phyloP scores from a whole-genome alignment of 2,113 vertebrate species.

The Xerus inauris region DNA sequence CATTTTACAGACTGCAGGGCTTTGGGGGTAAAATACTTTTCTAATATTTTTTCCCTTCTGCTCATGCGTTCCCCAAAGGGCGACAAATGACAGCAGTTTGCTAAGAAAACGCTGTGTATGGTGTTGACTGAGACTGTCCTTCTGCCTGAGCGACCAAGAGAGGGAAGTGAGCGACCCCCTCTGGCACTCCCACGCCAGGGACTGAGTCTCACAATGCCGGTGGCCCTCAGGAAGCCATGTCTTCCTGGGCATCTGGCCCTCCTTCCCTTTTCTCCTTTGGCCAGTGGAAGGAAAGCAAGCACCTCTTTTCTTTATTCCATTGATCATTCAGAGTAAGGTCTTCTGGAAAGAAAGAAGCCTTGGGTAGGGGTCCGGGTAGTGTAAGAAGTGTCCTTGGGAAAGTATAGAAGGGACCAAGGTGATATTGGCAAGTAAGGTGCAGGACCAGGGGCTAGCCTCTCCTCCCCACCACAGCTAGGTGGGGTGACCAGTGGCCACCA shows the following conservation, averaged over 20 bases:
- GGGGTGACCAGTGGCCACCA: background rate
- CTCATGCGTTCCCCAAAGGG: constrained; percentile 60
- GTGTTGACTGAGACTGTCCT: constrained; percentile 15
- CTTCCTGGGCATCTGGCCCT: background rate
- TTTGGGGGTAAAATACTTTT: constrained; percentile 69
- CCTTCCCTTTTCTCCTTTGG: background rate
- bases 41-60: constrained; percentile 62
- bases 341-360: background rate
- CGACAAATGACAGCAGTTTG: constrained; percentile 44
- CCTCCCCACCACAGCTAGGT: too few relatives aligned
- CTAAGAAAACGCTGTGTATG: background rate
- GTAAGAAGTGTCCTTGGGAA: background rate
- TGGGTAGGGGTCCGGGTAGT: background rate
- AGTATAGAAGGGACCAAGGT: background rate
- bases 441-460: background rate
- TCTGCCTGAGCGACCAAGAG: background rate
- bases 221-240: background rate
- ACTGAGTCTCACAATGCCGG: background rate
- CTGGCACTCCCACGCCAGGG: too few relatives aligned
- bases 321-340: background rate
- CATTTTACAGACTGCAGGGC: constrained; percentile 50
- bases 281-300: background rate
- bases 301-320: background rate
- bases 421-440: background rate
- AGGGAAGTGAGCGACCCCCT: background rate